Percentiles rank a stretch among this genome's conserved stretches.
Evolutionary conservation across 1,140 invertebrate genomes (phyloP).

Genomic region (Helicorthomorpha holstii): DNA sequence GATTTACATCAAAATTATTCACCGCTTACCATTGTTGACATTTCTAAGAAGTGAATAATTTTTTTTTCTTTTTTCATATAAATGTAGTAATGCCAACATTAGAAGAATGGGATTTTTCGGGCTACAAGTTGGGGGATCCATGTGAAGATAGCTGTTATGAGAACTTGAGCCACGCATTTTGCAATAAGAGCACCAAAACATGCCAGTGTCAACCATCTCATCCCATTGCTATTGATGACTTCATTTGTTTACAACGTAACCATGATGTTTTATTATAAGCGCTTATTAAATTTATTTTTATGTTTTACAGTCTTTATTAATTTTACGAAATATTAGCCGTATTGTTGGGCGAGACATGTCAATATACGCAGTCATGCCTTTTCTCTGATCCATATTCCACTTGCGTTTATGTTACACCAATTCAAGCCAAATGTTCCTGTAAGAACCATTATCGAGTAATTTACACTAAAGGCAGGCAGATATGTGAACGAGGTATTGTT

Average conservation of each 20-base stretch:
- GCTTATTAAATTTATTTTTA: neutral
- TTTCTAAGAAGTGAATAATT: too few relatives aligned
- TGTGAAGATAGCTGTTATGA: conserved; percentile 2
- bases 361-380: conserved; percentile 1
- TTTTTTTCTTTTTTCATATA: too few relatives aligned
- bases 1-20: too few relatives aligned
- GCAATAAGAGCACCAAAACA: neutral
- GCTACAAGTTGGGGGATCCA: neutral
- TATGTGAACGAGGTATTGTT: neutral
- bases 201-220: conserved; percentile 3
- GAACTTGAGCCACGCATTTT: conserved; percentile 2
- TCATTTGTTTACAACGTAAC: conserved; percentile 1
- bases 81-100: too few relatives aligned
- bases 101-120: neutral
- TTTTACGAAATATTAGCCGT: conserved; percentile 1
- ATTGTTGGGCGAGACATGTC: neutral
- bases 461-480: neutral
- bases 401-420: neutral
- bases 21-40: too few relatives aligned
- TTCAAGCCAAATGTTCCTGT: conserved; percentile 5
- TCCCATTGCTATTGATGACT: conserved; percentile 3
- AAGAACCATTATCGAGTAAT: neutral
- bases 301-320: neutral
- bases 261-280: neutral
- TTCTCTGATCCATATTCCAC: conserved; percentile 1